Percentiles rank a stretch among this genome's conserved stretches.
Evolutionary conservation across 1,140 invertebrate genomes (phyloP).

Genomic region (Drosophila athabasca): DNA sequence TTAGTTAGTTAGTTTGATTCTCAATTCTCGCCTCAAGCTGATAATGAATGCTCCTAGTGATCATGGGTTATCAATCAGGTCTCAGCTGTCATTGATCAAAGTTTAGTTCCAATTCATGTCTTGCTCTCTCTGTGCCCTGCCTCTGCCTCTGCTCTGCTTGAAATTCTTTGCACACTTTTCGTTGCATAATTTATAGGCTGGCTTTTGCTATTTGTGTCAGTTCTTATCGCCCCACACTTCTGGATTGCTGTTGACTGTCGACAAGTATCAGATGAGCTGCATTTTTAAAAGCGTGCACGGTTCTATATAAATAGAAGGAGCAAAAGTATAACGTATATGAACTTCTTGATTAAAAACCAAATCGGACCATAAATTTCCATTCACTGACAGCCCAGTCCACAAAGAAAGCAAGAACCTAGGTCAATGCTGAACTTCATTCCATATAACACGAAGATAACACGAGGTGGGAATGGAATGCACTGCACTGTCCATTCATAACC

Average conservation of each 20-base stretch:
- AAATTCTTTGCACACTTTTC: conserved; percentile 15
- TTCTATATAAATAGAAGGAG: conserved; percentile 5
- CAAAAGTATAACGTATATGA: background rate
- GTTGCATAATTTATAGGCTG: conserved; percentile 40
- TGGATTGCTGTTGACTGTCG: background rate
- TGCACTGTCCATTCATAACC: too few relatives aligned
- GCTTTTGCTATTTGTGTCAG: conserved; percentile 1
- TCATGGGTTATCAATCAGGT: conserved; percentile 28
- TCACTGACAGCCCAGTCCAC: background rate
- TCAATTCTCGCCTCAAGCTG: conserved; percentile 6
- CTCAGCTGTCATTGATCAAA: conserved; percentile 36
- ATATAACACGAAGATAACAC: background rate
- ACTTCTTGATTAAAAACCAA: conserved; percentile 20
- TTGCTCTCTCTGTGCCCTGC: too few relatives aligned
- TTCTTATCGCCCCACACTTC: conserved; percentile 30
- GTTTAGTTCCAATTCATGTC: conserved; percentile 13
- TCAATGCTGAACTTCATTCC: conserved; percentile 17
- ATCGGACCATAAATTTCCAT: conserved; percentile 30
- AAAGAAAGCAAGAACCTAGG: conserved; percentile 20
- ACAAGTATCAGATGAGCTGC: conserved; percentile 29
- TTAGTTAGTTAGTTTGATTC: conserved; percentile 18
- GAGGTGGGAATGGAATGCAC: too few relatives aligned
- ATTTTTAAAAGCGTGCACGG: conserved; percentile 10
- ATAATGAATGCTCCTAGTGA: conserved; percentile 20
- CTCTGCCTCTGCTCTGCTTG: too few relatives aligned